Conservation (phyloP, 2,888 invertebrate genomes). For the Aproaerema taeniolella region DNA sequence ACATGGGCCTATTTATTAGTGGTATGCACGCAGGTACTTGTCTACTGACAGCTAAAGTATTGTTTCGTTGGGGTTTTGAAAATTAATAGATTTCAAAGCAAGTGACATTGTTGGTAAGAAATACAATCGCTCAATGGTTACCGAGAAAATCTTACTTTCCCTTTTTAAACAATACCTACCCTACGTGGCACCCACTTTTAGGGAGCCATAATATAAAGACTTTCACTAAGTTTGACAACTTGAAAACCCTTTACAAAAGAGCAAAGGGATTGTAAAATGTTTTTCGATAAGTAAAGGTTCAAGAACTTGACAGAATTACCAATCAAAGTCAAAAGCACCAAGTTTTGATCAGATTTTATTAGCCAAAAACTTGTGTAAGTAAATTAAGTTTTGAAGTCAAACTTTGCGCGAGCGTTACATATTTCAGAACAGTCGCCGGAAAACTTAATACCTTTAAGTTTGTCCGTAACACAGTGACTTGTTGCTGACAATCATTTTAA, state of each 20-base stretch:
- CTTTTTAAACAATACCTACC: background rate
- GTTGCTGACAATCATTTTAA: constrained; percentile 42
- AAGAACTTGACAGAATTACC: background rate
- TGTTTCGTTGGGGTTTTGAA: constrained; percentile 5
- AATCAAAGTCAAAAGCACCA: constrained; percentile 5
- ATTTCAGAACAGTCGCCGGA: constrained; percentile 40
- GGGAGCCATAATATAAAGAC: constrained; percentile 4
- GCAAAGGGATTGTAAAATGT: background rate
- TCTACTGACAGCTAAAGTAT: constrained; percentile 3
- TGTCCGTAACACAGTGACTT: constrained; percentile 52
- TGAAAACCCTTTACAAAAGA: constrained; percentile 1
- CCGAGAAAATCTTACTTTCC: background rate
- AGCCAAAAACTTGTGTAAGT: constrained; percentile 6
- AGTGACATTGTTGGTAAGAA: background rate
- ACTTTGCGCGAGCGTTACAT: constrained; percentile 34
- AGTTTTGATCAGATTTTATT: constrained; percentile 10
- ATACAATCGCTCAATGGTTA: constrained; percentile 1
- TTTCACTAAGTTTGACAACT: constrained; percentile 9
- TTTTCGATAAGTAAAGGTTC: background rate
- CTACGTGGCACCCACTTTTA: too few relatives aligned
- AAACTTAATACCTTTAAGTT: constrained; percentile 58
- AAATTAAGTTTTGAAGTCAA: constrained; percentile 24
- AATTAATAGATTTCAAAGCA: constrained; percentile 4
- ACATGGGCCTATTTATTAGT: constrained; percentile 48
- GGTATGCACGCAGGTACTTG: constrained; percentile 37